Percentiles rank a stretch among this genome's conserved stretches.
These are phyloP conservation scores for Acanthoscelides obtectus DNA, from an alignment of 2,888 invertebrate species.

Conservation along the genomic window DNA sequence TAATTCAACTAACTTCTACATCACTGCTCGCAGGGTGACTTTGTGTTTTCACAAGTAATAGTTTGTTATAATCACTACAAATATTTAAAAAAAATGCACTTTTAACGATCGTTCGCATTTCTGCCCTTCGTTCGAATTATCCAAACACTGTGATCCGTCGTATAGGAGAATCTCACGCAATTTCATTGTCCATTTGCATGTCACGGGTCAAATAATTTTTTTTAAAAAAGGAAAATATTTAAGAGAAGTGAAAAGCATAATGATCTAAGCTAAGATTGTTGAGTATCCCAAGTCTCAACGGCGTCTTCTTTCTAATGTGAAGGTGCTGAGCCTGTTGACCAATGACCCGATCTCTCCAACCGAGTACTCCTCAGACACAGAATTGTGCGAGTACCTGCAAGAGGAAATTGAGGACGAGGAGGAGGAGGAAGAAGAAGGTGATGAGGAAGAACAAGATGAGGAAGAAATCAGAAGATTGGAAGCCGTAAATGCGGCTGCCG, in stretches of 20 bases:
- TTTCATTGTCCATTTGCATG: too few relatives aligned
- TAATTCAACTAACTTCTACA: too few relatives aligned
- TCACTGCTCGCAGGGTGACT: too few relatives aligned
- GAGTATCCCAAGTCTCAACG: not conserved
- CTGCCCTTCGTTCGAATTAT: too few relatives aligned
- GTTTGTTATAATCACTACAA: too few relatives aligned
- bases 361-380: conserved; percentile 27
- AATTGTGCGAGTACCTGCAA: conserved; percentile 40
- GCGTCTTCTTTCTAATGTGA: not conserved
- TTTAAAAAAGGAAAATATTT: too few relatives aligned
- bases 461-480: conserved; percentile 42
- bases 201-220: too few relatives aligned
- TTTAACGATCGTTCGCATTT: too few relatives aligned
- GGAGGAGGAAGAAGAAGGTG: conserved; percentile 34
- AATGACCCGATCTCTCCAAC: not conserved
- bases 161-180: too few relatives aligned
- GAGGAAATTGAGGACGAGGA: conserved; percentile 30
- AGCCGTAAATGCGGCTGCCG: conserved; percentile 36
- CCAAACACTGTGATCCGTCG: too few relatives aligned
- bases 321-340: not conserved
- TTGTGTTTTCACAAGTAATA: too few relatives aligned
- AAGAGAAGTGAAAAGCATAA: not conserved
- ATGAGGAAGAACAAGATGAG: conserved; percentile 29
- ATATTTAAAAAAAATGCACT: too few relatives aligned
- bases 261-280: not conserved